A percentile compares a stretch with the other conserved stretches of the same genome.
These are phyloP conservation scores for Sigmodon hispidus DNA, from an alignment of 2,113 vertebrate species.

Conservation along the genomic window DNA sequence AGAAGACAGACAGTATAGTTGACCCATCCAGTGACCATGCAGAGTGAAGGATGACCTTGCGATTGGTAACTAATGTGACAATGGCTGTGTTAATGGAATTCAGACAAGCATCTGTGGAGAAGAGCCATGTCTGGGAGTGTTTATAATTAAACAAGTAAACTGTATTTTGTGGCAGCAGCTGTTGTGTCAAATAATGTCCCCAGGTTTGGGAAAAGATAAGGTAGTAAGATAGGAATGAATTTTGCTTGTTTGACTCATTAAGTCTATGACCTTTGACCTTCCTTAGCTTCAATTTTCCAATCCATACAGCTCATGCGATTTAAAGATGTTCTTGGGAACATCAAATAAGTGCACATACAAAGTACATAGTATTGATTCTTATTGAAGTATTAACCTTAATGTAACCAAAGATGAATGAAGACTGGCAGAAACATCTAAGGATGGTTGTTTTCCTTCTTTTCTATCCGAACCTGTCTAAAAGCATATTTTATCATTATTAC, in stretches of 20 bases:
- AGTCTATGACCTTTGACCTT: neutral
- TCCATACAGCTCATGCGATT: neutral
- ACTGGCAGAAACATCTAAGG: neutral
- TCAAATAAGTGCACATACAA: neutral
- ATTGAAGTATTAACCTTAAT: neutral
- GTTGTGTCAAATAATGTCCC: conserved; percentile 4
- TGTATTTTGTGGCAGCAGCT: conserved; percentile 67
- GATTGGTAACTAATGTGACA: neutral
- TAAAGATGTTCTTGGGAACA: neutral
- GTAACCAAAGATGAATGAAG: neutral
- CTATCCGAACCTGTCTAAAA: neutral
- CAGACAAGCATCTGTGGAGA: conserved; percentile 57
- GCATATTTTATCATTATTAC: neutral
- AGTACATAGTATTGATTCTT: neutral
- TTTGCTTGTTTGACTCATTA: neutral
- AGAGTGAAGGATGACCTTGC: neutral
- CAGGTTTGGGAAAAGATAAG: neutral
- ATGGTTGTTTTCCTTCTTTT: neutral
- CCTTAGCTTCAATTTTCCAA: neutral
- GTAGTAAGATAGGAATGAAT: too few species aligned
- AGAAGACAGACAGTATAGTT: neutral
- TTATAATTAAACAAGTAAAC: conserved; percentile 77
- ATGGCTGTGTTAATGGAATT: conserved; percentile 60
- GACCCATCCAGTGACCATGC: rapidly evolving
- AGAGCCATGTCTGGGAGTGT: conserved; percentile 38